A percentile compares a stretch with the other conserved stretches of the same genome.
These are phyloP conservation scores for Carcharodon carcharias DNA, from an alignment of 2,797 vertebrate species.

Conservation along the genomic window DNA sequence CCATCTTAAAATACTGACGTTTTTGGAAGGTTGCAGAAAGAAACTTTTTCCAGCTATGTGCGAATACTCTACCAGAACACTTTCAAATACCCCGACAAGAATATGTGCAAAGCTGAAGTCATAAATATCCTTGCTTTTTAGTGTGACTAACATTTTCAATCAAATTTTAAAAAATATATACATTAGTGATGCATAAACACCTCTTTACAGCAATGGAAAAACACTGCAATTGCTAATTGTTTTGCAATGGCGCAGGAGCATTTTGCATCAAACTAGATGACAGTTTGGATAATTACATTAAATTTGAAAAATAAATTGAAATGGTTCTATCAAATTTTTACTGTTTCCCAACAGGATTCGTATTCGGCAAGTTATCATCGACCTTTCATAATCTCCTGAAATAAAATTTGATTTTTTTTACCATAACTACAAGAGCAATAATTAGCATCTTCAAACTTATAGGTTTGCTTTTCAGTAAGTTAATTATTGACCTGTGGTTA, in stretches of 20 bases:
- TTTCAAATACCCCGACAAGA: background rate
- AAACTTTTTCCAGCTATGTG: background rate
- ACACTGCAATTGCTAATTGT: background rate
- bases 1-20: background rate
- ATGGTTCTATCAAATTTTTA: background rate
- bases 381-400: background rate
- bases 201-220: background rate
- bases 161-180: background rate
- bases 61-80: no score
- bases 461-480: background rate
- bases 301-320: background rate
- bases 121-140: background rate
- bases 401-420: background rate
- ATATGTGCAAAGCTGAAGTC: background rate
- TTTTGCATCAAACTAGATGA: background rate
- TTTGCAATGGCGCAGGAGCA: background rate
- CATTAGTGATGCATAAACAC: background rate
- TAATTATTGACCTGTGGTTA: background rate
- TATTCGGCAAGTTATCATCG: background rate
- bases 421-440: background rate
- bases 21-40: background rate
- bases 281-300: background rate
- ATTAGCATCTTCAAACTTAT: background rate
- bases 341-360: background rate
- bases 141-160: background rate